Base-by-base conservation (phyloP, 1,140 invertebrate species). In the Drosophila bipectinata region DNA sequence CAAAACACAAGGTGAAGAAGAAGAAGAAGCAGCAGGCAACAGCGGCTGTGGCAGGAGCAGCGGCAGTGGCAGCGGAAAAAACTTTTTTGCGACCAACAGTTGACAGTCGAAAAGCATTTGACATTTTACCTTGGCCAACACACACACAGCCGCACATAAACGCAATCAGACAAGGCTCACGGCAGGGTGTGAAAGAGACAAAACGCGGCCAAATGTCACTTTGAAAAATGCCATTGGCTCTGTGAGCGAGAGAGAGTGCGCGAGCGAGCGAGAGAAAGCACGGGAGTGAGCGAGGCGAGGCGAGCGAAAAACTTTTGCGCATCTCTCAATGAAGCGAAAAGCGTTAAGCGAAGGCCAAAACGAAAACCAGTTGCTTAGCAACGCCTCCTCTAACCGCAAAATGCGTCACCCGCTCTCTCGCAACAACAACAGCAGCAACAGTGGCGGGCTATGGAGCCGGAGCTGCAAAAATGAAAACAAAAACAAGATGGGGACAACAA, bases 211-310 rank as follows among this genome's bases (percentile, higher is more conserved):
- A 91, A 91, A 91, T 91, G 90, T 91, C 90, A 91, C 90, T 88
- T 90, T 91, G 85, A 91, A 91, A 91, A 91, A 90, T 91, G 90
- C 90, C 90, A 91, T 91, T 91, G 90, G 90, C 89, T 82, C 72
- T 49, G 48, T 41, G 54, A 58, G 72, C 61, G 60, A 75, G 61
- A 58, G 72, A 71, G 15, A 44, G 41, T 44, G 14, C 14, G 14
- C n/a, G 41, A 44, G 41, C 41, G 59, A 63, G 59, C 45, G 51
- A 48, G 53, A 44, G 54, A 34, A 28, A 18, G n/a, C 57, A 30
- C 52, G 57, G 28, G 18, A 51, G 59, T 60, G 34, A 52, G 32
- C 26, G 63, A 18, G 32, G 45, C 32, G 47, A 32, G 63, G 63
- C 45, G 60, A 64, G 63, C 63, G 63, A 48, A 58, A 62, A 63